Evolutionary conservation across 2,797 vertebrate genomes (phyloP).

Genomic region (Acanthornis magna): DNA sequence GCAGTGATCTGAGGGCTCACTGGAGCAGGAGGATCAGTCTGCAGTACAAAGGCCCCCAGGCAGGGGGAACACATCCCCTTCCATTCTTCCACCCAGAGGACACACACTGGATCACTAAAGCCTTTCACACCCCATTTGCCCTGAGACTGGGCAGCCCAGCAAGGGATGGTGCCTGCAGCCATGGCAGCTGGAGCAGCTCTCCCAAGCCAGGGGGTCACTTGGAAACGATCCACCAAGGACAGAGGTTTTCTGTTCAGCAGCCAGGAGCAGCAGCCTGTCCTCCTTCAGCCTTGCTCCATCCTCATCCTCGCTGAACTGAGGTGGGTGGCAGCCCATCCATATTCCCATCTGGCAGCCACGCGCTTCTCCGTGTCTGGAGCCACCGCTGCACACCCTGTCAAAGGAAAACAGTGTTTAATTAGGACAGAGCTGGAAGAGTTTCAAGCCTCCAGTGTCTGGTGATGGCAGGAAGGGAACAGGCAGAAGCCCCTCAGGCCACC

Average conservation of each 20-base stretch:
- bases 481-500: neutral
- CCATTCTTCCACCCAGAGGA: neutral
- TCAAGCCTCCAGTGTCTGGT: neutral
- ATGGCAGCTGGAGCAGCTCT: neutral
- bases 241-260: neutral
- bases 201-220: neutral
- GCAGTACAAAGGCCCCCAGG: neutral
- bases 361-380: neutral
- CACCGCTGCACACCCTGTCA: neutral
- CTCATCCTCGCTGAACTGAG: neutral
- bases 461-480: neutral
- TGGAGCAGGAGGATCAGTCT: neutral
- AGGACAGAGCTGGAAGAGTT: constrained; percentile 36
- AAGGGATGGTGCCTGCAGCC: neutral
- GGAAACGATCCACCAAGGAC: fast-evolving
- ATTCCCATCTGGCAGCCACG: neutral
- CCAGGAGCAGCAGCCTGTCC: neutral
- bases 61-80: fast-evolving
- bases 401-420: constrained; percentile 32
- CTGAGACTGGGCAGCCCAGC: neutral
- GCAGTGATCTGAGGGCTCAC: neutral
- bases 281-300: neutral
- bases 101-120: neutral
- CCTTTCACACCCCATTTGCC: fast-evolving
- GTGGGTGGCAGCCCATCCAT: neutral